Base-by-base conservation (phyloP, 2,797 vertebrate genomes). In the Siniperca obscura region DNA sequence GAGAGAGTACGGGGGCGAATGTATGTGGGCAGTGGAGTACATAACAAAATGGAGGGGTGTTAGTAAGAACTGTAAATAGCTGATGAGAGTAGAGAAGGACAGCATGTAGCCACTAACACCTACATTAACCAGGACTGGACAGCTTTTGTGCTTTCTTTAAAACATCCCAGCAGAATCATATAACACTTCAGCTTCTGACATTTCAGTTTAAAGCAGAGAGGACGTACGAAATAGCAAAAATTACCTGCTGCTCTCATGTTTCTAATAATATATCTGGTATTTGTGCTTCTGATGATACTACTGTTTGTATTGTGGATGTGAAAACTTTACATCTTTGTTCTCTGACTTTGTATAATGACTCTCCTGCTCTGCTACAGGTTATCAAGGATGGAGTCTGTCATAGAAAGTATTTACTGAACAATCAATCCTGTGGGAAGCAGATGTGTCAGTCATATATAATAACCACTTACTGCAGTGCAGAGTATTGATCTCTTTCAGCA, bases 41-140 rank as follows among this genome's bases (percentile, higher is more conserved):
- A 92, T 91, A 93, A 95, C 94, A 95, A 94, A 95, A 95, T 93
- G 94, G 92, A 93, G 84, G 94, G 89, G 90, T 91, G 92, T 93
- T 92, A 86, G 90, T 87, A 74, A 86, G 89, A 86, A 92, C 94
- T 89, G 92, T 92, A 93, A 95, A 95, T 93, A 95, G 92, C 92
- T 86, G 90, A 89, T 73, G 89, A 90, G 93, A 93, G 92, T 85
- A 87, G 91, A 93, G 87, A 87, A 91, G 86, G 89, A 91, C 83
- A 91, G 88, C 86, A 81, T 92, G 91, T 77, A 91, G 91, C 89
- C 89, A 80, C 88, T 76, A 90, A 91, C 91, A 92, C 86, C 92
- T 90, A 91, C 90, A 88, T 93, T 87, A 84, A 83, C 74, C 89
- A 82, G 81, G 86, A 82, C 86, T 79, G 82, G 87, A 89, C 88